These are phyloP conservation scores for Otocyon megalotis DNA, from an alignment of 2,113 vertebrate species.

Conservation along the genomic window DNA sequence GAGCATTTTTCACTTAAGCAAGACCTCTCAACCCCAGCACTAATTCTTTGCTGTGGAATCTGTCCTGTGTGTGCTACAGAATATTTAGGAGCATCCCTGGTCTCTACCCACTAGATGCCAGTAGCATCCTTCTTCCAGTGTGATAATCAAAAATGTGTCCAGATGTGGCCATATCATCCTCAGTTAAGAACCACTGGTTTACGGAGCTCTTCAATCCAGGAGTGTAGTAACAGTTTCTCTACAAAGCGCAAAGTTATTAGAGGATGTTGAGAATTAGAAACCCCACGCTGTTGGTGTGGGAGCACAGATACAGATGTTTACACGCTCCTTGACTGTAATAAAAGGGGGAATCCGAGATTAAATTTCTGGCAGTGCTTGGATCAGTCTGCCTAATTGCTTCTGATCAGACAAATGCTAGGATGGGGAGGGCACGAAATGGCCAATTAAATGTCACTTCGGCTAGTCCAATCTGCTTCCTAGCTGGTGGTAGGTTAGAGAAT, in stretches of 20 bases:
- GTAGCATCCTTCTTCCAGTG: background rate
- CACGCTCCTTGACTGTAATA: accelerated
- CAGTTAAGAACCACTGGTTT: background rate
- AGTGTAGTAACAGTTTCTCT: background rate
- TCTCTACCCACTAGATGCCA: background rate
- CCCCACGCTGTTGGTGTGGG: background rate
- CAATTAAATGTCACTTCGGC: background rate
- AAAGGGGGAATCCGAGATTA: background rate
- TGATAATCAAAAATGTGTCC: background rate
- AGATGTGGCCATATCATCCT: background rate
- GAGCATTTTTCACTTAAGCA: background rate
- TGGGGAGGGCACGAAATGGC: background rate
- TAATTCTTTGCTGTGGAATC: background rate
- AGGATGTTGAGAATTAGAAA: background rate
- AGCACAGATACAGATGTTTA: too few relatives aligned
- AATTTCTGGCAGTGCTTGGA: background rate
- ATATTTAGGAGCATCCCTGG: background rate
- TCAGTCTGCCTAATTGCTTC: background rate
- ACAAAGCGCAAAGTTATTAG: background rate
- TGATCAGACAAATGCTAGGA: background rate
- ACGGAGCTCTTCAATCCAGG: background rate
- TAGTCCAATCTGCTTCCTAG: background rate
- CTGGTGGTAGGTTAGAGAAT: background rate
- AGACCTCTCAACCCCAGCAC: background rate
- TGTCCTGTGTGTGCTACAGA: background rate